Base-by-base conservation (phyloP, 2,113 vertebrate species). In the Strix uralensis region DNA sequence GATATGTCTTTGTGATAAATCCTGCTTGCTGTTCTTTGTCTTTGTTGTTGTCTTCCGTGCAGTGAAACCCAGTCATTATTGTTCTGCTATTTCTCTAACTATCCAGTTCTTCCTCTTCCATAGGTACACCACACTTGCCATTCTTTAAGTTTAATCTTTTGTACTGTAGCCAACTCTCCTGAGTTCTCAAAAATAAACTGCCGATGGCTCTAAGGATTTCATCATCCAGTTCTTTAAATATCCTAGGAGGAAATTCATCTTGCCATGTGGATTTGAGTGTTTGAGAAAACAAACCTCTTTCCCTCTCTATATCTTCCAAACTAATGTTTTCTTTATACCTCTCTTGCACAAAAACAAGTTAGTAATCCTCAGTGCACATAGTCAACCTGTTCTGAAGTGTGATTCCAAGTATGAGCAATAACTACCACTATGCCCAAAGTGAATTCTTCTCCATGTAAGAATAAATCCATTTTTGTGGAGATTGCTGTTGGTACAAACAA, bases 41-140 rank as follows among this genome's bases (percentile, higher is more conserved):
- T 36, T 71, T 49, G 15, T 52, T 32, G 38, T 20, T 49, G 34
- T 69, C 14, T 88, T 34, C 30, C 4, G 2, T 14, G 18, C 2
- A 5, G 46, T 42, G 62, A 77, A 83, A 80, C 3, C 13, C 54
- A 36, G 18, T 29, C 14, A 36, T 67, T 79, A 55, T 77, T 77
- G n/a, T 61, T 65, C 29, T 83, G 62, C 55, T 75, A 0, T 75
- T 86, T 71, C 30, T 67, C n/a, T 75, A 54, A 29, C 17, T 52
- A 4, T n/a, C 13, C 10, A 77, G 26, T 19, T 80, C 26, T 86
- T 71, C 46, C 47, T 34, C 15, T 81, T 81, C 55, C 34, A 34
- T 3, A 36, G 36, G 14, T 57, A 42, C 0, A 0, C 15, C 4
- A 10, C 9, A 11, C 26, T 57, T 54, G 42, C 18, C 9, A 21